These are phyloP conservation scores for Neoniphon sammara DNA, from an alignment of 2,797 vertebrate genomes.

Conservation along the genomic window DNA sequence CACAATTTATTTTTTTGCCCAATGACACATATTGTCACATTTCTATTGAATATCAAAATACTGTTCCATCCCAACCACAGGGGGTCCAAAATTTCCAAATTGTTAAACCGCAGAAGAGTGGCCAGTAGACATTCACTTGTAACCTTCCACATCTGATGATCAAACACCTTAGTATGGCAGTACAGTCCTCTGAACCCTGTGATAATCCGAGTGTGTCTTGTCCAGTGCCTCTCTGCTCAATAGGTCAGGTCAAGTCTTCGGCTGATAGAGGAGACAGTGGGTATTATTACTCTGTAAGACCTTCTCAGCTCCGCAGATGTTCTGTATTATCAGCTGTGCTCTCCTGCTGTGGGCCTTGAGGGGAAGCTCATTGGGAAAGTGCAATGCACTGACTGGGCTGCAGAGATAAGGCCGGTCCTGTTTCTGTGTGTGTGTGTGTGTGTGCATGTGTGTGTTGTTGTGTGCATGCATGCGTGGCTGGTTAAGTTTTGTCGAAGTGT, in stretches of 20 bases:
- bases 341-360: conserved; percentile 48
- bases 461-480: conserved; percentile 49
- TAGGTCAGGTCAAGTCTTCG: conserved; percentile 65
- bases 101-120: not conserved
- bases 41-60: too few relatives aligned
- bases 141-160: conserved; percentile 22
- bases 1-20: too few relatives aligned
- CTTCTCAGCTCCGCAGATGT: conserved; percentile 56
- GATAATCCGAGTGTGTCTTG: conserved; percentile 51
- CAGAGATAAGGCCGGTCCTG: conserved; percentile 72
- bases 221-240: conserved; percentile 41
- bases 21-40: too few relatives aligned
- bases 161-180: conserved; percentile 34
- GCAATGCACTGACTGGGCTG: conserved; percentile 61
- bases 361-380: conserved; percentile 65
- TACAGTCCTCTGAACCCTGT: conserved; percentile 16
- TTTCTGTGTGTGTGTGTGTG: conserved; percentile 32
- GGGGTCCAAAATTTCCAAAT: not conserved
- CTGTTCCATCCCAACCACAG: too few relatives aligned
- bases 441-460: conserved; percentile 48
- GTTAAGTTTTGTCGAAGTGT: too few relatives aligned
- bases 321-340: conserved; percentile 57
- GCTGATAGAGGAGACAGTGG: conserved; percentile 48
- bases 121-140: too few relatives aligned
- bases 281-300: conserved; percentile 65